Conservation (phyloP, 2,797 vertebrate genomes). For the Silurus aristotelis region DNA sequence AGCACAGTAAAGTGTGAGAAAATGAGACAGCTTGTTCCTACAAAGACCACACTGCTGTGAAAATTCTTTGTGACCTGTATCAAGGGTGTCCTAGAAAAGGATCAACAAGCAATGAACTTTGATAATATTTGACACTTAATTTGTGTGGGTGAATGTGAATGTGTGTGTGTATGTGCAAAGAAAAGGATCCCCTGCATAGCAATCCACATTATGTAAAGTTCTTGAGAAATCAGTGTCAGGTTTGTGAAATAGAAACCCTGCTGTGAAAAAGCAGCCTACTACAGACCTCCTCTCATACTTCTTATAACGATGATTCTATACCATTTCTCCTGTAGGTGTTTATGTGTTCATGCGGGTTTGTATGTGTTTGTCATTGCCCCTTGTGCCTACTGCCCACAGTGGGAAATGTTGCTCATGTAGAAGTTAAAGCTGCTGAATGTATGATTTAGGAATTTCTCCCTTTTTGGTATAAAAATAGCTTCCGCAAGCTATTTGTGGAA, state of each 20-base stretch:
- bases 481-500: not conserved
- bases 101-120: not conserved
- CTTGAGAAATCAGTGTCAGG: constrained; percentile 24
- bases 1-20: constrained; percentile 31
- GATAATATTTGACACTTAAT: constrained; percentile 21
- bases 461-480: not conserved
- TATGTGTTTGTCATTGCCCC: not conserved
- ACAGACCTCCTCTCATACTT: not conserved
- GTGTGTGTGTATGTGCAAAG: not conserved
- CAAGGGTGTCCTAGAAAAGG: not conserved
- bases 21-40: constrained; percentile 27
- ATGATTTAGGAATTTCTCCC: not conserved
- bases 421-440: constrained; percentile 8
- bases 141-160: not conserved
- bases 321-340: not conserved
- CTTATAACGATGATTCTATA: not conserved
- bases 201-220: constrained; percentile 24
- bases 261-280: not conserved
- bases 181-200: constrained; percentile 5
- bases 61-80: constrained; percentile 15
- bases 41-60: constrained; percentile 27
- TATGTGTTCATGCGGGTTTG: not conserved
- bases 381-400: not conserved
- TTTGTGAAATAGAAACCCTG: constrained; percentile 35
- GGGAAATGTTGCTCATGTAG: not conserved